Conservation (phyloP, 2,113 vertebrate species). For the Coregonus clupeaformis region DNA sequence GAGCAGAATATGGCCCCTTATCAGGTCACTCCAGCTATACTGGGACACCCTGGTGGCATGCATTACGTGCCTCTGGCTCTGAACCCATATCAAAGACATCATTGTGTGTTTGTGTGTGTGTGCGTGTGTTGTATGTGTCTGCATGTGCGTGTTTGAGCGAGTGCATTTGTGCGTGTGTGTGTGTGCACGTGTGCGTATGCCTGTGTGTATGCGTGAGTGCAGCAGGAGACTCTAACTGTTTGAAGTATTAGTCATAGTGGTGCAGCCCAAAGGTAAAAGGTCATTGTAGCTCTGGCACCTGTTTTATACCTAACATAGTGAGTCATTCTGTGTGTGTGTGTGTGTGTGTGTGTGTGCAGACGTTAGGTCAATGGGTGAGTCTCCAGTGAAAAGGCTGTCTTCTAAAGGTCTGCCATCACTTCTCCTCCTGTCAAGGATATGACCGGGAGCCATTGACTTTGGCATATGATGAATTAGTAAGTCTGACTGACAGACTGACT, state of each 20-base stretch:
- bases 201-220: neutral
- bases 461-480: neutral
- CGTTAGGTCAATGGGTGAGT: neutral
- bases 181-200: neutral
- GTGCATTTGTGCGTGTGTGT: neutral
- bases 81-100: conserved; percentile 32
- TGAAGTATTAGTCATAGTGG: conserved; percentile 56
- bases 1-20: neutral
- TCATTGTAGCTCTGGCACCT: conserved; percentile 34
- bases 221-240: conserved; percentile 34
- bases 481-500: neutral
- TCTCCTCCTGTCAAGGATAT: conserved; percentile 14
- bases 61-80: neutral
- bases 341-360: conserved; percentile 1
- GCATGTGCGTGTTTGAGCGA: neutral
- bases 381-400: conserved; percentile 14
- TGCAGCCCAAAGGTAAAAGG: conserved; percentile 48
- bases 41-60: conserved; percentile 3
- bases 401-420: conserved; percentile 35
- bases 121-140: neutral
- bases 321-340: conserved; percentile 28
- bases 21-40: neutral
- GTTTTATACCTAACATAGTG: conserved; percentile 39
- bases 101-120: neutral
- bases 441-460: conserved; percentile 21